Base-by-base conservation (phyloP, 2,113 vertebrate species). In the Murina feae region DNA sequence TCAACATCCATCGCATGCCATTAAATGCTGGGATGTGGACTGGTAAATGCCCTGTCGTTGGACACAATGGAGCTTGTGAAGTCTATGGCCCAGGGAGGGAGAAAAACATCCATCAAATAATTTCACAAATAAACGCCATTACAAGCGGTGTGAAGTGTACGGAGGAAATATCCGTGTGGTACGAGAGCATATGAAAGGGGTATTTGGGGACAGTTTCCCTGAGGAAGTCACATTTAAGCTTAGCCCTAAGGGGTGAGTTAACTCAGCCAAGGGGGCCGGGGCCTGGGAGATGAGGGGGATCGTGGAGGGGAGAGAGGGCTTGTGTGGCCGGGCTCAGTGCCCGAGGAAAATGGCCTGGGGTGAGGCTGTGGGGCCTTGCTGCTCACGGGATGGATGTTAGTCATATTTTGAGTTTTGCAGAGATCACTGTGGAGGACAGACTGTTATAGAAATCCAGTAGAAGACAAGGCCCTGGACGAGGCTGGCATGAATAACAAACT, bases 111-210 rank as follows among this genome's bases (percentile, higher is more conserved):
- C 53, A 80, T 96, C 65, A 94, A 17, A 58, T 89, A 83, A 79
- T 39, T 17, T 96, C 53, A 79, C 83, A 83, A 96, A 71, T 94
- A 83, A 96, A 69, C 69, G 25, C 35, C 74, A 44, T 89, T 71
- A 81, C 16, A 83, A 60, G 32, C 55, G 63, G 10, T 76, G 58
- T 60, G 55, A 94, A 68, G 51, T 83, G 55, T 42, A 49, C 4
- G n/a, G n/a, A 91, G 71, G 71, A 84, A 74, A 90, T 71, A 74
- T 72, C 75, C 80, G 5, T 47, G n/a, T 53, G 69, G 37, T 55
- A 11, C 30, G 75, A 93, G 90, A 89, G 28, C 84, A 18, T 80
- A 32, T 93, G 90, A 80, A 95, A 90, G 30, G 39, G 20, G 9
- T 51, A 25, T 16, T 60, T 11, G 37, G 66, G 35, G 49, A 74